Percentiles rank a stretch among this genome's conserved stretches.
phyloP scores from a whole-genome alignment of 2,113 vertebrate genomes.

The Eclectus roratus region DNA sequence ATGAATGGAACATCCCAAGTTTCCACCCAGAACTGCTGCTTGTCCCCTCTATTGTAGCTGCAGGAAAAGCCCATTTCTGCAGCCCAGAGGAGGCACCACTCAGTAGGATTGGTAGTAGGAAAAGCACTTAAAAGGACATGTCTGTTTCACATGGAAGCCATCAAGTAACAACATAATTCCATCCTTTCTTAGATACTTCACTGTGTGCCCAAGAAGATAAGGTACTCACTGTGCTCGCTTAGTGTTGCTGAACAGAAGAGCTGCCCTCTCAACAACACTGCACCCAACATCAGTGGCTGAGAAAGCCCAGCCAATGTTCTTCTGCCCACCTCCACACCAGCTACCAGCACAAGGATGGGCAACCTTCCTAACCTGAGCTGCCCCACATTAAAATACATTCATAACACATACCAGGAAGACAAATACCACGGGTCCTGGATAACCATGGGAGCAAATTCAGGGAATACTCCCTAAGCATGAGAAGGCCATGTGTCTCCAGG shows the following conservation, averaged over 20 bases:
- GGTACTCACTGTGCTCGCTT: not conserved
- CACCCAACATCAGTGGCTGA: not conserved
- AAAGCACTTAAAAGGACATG: not conserved
- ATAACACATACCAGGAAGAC: not conserved
- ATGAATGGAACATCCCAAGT: not conserved
- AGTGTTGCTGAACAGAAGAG: not conserved
- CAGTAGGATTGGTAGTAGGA: rapidly evolving
- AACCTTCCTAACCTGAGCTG: not conserved
- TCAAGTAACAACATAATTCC: not conserved
- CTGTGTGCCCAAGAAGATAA: rapidly evolving
- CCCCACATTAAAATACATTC: rapidly evolving
- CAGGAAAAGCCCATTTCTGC: not conserved
- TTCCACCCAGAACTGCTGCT: not conserved
- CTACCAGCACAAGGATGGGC: not conserved
- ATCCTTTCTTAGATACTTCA: not conserved
- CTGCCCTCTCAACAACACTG: not conserved
- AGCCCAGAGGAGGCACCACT: not conserved
- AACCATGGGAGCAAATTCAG: not conserved
- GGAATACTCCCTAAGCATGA: not conserved
- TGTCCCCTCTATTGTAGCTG: not conserved
- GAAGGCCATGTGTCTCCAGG: not conserved
- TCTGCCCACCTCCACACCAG: not conserved
- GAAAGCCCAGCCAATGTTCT: rapidly evolving
- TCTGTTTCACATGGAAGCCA: not conserved
- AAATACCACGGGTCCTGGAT: not conserved